These are phyloP conservation scores for Paramuricea clavata DNA, from an alignment of 92 coral and sea anemone species.

Conservation along the genomic window DNA sequence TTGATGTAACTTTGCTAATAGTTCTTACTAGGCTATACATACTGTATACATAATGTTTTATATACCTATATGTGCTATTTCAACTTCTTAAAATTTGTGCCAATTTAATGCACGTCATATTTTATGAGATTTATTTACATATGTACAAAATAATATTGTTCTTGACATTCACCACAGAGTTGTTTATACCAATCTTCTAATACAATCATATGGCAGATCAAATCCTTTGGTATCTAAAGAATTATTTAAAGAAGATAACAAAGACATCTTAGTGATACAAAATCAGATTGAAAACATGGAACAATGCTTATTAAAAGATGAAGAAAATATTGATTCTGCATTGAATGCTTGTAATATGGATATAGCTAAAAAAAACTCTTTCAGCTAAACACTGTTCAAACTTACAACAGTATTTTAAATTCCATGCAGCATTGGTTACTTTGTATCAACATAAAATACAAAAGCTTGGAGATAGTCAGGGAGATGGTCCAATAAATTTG, in stretches of 20 bases:
- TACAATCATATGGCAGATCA: constrained; percentile 5
- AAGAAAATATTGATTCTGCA: neutral
- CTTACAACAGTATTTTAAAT: constrained; percentile 1
- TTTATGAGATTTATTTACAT: neutral
- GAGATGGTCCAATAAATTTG: neutral
- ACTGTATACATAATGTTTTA: too few species aligned
- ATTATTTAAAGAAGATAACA: neutral
- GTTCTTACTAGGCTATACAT: too few species aligned
- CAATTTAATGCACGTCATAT: too few species aligned
- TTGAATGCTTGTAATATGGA: neutral
- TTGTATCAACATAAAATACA: constrained; percentile 10
- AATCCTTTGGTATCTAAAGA: constrained; percentile 14
- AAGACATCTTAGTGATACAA: neutral
- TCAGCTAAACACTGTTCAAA: neutral
- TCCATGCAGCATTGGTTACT: constrained; percentile 23
- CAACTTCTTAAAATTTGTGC: too few species aligned
- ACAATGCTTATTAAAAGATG: neutral
- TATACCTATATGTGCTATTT: neutral
- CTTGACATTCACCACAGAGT: constrained; percentile 7
- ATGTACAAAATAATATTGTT: neutral
- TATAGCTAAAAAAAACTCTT: neutral
- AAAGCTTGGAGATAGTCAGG: neutral
- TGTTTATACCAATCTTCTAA: constrained; percentile 7
- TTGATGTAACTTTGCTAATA: neutral
- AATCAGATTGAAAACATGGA: neutral